Base-by-base conservation (phyloP, 2,113 vertebrate species). In the Bagarius yarrelli region DNA sequence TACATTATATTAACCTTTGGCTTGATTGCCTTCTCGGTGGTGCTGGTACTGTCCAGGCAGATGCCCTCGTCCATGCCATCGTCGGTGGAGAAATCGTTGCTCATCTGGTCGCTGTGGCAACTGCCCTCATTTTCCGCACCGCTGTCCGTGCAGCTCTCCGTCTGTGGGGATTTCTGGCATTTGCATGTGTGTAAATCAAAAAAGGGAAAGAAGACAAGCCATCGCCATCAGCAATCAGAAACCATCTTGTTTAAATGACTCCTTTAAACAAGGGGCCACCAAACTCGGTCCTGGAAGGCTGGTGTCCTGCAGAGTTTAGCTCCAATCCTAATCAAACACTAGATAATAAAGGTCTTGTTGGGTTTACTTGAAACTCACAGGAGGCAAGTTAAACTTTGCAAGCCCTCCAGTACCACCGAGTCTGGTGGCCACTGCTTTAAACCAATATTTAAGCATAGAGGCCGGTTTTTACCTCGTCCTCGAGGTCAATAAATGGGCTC, bases 51-150 rank as follows among this genome's bases (percentile, higher is more conserved):
- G 89, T 99, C 98, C 72, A 99, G 94, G 89, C 97, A 98, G 89
- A 99, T 99, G 81, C 98, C 98, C 91, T 99, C 98, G 87, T 99
- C 98, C 60, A 99, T 95, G 63, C 94, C 95, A 81, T 99, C 98
- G 52, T 99, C 97, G 2, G 96, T 97, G 86, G 95, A 98, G 91
- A 99, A 99, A 87, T 99, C 98, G 59, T 97, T 99, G 93, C 96
- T 99, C 96, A 99, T 96, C 90, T 99, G 98, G 93, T 99, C 98
- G 63, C 98, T 99, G 92, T 99, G 98, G 91, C 97, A 99, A 89
- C 98, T 99, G 84, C 97, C 98, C 94, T 99, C 98, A 83, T 99
- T 99, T 91, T 99, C 98, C 18, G 98, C 98, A 84, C 98, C 98
- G 63, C 98, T 99, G 88, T 99, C 98, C 76, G 97, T 99, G 89